These are phyloP conservation scores for Syngnathus scovelli DNA, from an alignment of 2,113 vertebrate genomes.

Conservation along the genomic window DNA sequence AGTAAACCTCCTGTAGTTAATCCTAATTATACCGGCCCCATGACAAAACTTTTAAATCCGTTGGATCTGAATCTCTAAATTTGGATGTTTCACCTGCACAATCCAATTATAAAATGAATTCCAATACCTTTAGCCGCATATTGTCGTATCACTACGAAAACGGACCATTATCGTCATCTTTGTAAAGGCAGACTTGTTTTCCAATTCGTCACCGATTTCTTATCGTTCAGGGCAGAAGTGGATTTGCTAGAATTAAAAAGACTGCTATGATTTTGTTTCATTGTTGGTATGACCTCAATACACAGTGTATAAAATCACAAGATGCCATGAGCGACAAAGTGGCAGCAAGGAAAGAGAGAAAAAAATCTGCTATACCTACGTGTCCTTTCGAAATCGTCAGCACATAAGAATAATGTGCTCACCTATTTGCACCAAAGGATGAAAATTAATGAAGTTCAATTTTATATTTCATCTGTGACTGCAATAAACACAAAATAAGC, in stretches of 20 bases:
- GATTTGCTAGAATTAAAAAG: not conserved
- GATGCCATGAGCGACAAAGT: conserved; percentile 11
- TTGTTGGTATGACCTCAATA: conserved; percentile 1
- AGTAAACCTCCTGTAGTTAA: not conserved
- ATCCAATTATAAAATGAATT: conserved; percentile 1
- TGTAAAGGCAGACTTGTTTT: not conserved
- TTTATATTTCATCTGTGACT: conserved; percentile 74
- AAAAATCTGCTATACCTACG: conserved; percentile 60
- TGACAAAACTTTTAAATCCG: not conserved
- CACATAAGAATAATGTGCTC: conserved; percentile 57
- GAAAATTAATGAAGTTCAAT: conserved; percentile 79
- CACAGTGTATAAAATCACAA: not conserved
- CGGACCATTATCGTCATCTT: not conserved
- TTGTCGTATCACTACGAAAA: not conserved
- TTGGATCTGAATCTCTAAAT: not conserved
- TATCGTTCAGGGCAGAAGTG: conserved; percentile 4
- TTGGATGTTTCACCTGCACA: not conserved
- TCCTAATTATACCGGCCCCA: not conserved
- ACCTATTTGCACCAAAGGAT: conserved; percentile 58
- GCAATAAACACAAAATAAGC: conserved; percentile 79
- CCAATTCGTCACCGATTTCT: not conserved
- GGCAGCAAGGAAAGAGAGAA: conserved; percentile 52
- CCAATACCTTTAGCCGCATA: not conserved
- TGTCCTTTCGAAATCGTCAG: conserved; percentile 59
- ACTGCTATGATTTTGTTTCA: not conserved